phyloP scores from a whole-genome alignment of 37 sponge, comb jelly and placozoan species.

The Chondrilla cf. caribensis region DNA sequence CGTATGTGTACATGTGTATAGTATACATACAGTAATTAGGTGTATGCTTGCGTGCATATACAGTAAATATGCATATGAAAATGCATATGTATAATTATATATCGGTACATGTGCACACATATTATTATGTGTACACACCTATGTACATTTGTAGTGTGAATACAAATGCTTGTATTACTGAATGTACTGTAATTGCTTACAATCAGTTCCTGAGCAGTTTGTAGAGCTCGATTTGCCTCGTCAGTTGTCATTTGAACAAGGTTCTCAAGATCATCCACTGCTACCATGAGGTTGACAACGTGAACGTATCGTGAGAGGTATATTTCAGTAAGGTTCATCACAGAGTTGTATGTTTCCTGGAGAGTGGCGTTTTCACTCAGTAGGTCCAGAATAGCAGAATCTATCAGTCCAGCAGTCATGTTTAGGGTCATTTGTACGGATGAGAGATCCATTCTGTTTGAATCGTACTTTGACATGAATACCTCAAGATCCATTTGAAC shows the following conservation, averaged over 20 bases:
- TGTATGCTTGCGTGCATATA: too few species aligned
- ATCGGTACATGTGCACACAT: too few species aligned
- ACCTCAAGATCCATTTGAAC: not conserved
- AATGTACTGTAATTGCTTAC: not conserved
- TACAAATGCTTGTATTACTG: not conserved
- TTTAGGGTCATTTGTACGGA: not conserved
- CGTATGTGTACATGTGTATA: not conserved
- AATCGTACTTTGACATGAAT: not conserved
- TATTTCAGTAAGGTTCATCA: slow-evolving; percentile 5
- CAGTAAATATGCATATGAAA: too few species aligned
- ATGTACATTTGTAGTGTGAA: too few species aligned
- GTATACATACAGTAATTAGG: too few species aligned
- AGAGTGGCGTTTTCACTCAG: slow-evolving; percentile 8
- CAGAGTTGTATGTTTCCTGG: not conserved
- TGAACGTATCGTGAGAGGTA: not conserved
- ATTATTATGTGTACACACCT: too few species aligned
- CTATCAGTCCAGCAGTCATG: not conserved
- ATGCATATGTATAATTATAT: too few species aligned
- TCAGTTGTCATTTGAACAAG: not conserved
- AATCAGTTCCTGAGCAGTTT: not conserved
- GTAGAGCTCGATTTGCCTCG: not conserved
- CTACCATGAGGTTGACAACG: not conserved
- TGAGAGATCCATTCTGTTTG: not conserved
- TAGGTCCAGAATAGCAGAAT: not conserved
- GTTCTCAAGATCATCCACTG: not conserved